These are phyloP conservation scores for Cottus gobio DNA, from an alignment of 2,113 vertebrate genomes.

Conservation along the genomic window DNA sequence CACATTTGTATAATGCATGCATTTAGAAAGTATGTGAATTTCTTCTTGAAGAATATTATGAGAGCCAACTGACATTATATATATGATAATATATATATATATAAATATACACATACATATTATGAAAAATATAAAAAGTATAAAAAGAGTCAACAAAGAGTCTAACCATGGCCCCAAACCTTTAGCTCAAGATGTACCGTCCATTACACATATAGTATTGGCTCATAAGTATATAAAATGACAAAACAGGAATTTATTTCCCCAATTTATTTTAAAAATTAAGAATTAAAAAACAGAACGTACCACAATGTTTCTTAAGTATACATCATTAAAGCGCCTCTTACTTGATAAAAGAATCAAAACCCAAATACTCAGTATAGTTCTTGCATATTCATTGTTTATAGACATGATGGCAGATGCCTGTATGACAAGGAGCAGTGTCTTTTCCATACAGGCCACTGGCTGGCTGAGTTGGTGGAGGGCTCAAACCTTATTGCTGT, in stretches of 20 bases:
- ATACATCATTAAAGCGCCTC: slow-evolving; percentile 79
- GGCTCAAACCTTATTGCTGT: slow-evolving; percentile 29
- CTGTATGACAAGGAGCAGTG: slow-evolving; percentile 51
- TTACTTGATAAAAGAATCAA: slow-evolving; percentile 76
- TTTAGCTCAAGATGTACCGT: background rate
- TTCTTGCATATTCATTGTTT: slow-evolving; percentile 80
- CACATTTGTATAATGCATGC: slow-evolving; percentile 57
- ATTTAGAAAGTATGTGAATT: background rate
- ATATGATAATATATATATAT: background rate
- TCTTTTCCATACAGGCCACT: slow-evolving; percentile 51
- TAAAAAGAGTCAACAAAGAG: background rate
- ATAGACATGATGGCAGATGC: slow-evolving; percentile 58
- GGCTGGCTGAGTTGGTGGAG: slow-evolving; percentile 33
- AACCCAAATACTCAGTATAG: slow-evolving; percentile 86
- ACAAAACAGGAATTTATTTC: slow-evolving; percentile 55
- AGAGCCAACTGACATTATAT: background rate
- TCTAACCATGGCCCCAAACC: background rate
- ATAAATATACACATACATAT: background rate
- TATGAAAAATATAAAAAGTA: too few species aligned
- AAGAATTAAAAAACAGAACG: slow-evolving; percentile 76
- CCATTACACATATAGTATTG: background rate
- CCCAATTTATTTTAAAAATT: slow-evolving; percentile 77
- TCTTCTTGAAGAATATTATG: background rate
- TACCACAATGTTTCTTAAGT: slow-evolving; percentile 81
- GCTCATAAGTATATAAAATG: slow-evolving; percentile 32